These are phyloP conservation scores for Proisotoma minuta DNA, from an alignment of 2,888 invertebrate genomes.

Conservation along the genomic window DNA sequence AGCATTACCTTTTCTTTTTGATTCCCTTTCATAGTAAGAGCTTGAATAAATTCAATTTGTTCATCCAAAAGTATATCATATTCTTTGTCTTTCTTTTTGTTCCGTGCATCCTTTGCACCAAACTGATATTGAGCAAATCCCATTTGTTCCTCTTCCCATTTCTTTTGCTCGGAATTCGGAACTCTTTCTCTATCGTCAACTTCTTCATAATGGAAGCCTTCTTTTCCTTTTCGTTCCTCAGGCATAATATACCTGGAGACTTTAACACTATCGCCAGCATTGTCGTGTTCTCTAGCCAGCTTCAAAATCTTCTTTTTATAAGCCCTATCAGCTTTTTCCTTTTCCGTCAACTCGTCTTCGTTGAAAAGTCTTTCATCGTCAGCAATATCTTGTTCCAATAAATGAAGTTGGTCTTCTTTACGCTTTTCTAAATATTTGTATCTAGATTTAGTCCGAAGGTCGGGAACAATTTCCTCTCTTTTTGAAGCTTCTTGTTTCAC, in stretches of 20 bases:
- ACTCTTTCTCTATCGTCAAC: constrained; percentile 75
- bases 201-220: constrained; percentile 56
- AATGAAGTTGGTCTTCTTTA: constrained; percentile 91
- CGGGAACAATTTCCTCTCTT: constrained; percentile 78
- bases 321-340: constrained; percentile 76
- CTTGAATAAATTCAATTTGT: constrained; percentile 96
- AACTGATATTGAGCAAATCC: constrained; percentile 86
- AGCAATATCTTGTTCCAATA: constrained; percentile 86
- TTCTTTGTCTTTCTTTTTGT: constrained; percentile 58
- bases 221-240: constrained; percentile 55
- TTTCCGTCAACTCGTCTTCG: constrained; percentile 77
- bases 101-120: constrained; percentile 78
- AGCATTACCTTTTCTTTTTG: constrained; percentile 50
- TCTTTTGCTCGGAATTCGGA: constrained; percentile 62
- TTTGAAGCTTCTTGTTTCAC: constrained; percentile 82
- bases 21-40: constrained; percentile 71
- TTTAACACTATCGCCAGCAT: constrained; percentile 85
- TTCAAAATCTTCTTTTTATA: constrained; percentile 86
- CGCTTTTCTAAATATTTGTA: constrained; percentile 91
- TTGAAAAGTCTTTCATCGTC: constrained; percentile 96
- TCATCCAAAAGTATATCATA: constrained; percentile 93
- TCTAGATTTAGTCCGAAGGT: constrained; percentile 82
- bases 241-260: constrained; percentile 94
- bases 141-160: constrained; percentile 98
- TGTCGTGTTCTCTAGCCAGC: constrained; percentile 92